Conservation (phyloP, 2,797 vertebrate species). For the Sorex maritimensis region DNA sequence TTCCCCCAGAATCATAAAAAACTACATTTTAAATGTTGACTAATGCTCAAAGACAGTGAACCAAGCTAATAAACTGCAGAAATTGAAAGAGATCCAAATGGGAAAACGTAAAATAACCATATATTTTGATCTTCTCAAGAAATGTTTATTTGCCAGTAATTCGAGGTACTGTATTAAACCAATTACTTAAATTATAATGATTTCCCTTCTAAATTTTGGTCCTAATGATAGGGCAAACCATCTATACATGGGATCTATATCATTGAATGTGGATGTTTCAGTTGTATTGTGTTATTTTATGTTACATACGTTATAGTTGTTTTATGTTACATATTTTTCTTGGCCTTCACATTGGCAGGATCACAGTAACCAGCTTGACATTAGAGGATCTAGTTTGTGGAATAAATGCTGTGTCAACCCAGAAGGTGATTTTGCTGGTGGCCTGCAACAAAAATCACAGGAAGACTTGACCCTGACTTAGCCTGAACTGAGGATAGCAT, state of each 20-base stretch:
- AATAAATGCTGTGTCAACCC: background rate
- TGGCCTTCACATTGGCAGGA: background rate
- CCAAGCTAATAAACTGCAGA: constrained; percentile 84
- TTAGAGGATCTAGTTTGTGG: background rate
- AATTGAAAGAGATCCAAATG: constrained; percentile 84
- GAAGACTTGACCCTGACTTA: background rate
- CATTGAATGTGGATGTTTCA: background rate
- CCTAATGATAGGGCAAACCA: constrained; percentile 59
- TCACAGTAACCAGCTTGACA: background rate
- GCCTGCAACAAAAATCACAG: background rate
- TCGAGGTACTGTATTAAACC: constrained; percentile 79
- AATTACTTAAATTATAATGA: constrained; percentile 82
- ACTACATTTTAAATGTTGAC: constrained; percentile 87
- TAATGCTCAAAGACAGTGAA: constrained; percentile 86
- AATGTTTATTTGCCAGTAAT: constrained; percentile 82
- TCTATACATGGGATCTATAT: background rate
- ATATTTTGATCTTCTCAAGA: constrained; percentile 81
- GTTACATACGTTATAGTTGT: background rate
- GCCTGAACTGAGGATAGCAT: no score
- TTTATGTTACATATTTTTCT: constrained; percentile 67
- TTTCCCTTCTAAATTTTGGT: constrained; percentile 57
- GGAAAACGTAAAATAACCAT: constrained; percentile 82
- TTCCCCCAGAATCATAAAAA: constrained; percentile 84
- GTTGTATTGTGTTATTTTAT: background rate
- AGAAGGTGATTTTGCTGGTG: background rate